Conservation (phyloP, 1,140 invertebrate species). For the Sipha flava region DNA sequence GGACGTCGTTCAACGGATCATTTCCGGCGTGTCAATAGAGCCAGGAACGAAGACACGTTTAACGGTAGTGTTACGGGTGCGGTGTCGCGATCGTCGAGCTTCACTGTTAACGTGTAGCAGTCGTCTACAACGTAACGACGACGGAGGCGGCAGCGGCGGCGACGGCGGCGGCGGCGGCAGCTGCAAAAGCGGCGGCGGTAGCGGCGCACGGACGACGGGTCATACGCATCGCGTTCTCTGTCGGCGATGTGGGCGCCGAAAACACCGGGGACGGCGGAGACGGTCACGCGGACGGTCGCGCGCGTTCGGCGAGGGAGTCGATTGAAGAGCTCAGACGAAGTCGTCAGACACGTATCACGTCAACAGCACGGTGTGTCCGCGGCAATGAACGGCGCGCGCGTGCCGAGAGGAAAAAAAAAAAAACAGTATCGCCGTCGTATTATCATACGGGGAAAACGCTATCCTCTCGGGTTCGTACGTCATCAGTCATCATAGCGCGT, state of each 20-base stretch:
- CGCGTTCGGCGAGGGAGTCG: background rate
- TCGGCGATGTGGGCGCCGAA: background rate
- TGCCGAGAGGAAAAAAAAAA: background rate
- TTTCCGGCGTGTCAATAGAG: too few species aligned
- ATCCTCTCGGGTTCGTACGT: background rate
- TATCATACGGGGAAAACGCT: conserved; percentile 1
- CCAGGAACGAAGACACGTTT: too few species aligned
- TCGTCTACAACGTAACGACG: background rate
- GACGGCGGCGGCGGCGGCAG: background rate
- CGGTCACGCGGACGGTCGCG: too few species aligned
- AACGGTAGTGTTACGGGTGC: too few species aligned
- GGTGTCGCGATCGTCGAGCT: too few species aligned
- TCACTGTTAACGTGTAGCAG: too few species aligned
- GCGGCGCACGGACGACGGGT: background rate
- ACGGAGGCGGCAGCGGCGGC: background rate
- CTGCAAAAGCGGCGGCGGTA: background rate
- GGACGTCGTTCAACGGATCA: too few species aligned
- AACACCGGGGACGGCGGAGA: too few species aligned
- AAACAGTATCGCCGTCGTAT: background rate
- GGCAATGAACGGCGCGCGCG: too few species aligned
- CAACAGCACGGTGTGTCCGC: too few species aligned
- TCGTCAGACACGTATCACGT: too few species aligned
- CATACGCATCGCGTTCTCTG: background rate
- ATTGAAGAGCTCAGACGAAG: too few species aligned
- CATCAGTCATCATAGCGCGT: background rate